Evolutionary conservation across 2,888 invertebrate genomes (phyloP), one percentile per base, ranked within the genome.

Genomic region (Cheilosia pagana): DNA sequence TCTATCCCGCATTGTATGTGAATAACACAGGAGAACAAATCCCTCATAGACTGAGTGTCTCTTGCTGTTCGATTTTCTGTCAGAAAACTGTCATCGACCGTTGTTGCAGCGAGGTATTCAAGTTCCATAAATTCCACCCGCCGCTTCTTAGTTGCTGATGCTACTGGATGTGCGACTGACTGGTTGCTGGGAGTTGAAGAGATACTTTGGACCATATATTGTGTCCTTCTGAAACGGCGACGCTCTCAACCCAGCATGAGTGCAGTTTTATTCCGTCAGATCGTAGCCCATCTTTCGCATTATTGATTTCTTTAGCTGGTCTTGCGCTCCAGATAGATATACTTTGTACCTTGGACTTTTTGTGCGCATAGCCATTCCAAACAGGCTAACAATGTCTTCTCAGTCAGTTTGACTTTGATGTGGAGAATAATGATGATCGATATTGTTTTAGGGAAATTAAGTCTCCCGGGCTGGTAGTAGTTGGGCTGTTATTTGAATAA

Each of bases 91-190:
- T 70, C 71, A 77, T 71, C 65, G 77, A 72, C 63, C 71, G 71
- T 77, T 67, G 63, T 77, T 67, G 63, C n/a, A 48, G 39, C 71
- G 43, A 62, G 48, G 55, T 70, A 79, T 72, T 81, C 76, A 59
- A 76, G 81, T 81, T 81, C 82, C 82, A 82, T 82, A 78, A 71
- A 82, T 82, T 82, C 82, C 78, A 82, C 82, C 78, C 82, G 52
- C 78, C 82, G 52, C 82, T 65, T 65, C 77, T 57, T 52, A 59
- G 43, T 43, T 60, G 50, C 21, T 59, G 43, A 35, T 60, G 50
- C 21, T 59, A 48, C 59, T 19, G 23, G 23, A 35, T 12, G n/a
- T 50, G 28, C 16, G 53, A 57, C 25, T 31, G 48, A 67, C 65
- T 75, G 67, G 50, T 76, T 50, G 55, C 48, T 19, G 6, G 6